Evolutionary conservation across 2,888 invertebrate species (phyloP).

Genomic region (Oxycera nigricornis): DNA sequence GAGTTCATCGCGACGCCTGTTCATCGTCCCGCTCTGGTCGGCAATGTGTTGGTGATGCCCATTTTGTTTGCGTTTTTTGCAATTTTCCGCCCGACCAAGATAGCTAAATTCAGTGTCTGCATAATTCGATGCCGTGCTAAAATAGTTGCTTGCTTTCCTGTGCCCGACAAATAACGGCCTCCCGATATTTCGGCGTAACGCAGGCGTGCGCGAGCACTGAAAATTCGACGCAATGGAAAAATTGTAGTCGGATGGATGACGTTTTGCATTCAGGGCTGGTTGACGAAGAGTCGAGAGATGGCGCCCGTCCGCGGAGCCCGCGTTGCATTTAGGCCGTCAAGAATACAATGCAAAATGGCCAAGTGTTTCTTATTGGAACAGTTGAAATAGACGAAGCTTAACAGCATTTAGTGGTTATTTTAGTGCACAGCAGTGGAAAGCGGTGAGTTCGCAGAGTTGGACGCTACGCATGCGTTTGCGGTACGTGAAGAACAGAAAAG

Average conservation of each 20-base stretch:
- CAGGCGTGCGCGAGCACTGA: neutral
- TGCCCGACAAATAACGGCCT: neutral
- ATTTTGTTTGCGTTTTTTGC: conserved; percentile 48
- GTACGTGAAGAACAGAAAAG: conserved; percentile 14
- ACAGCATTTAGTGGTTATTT: neutral
- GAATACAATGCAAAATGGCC: neutral
- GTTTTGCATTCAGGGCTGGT: conserved; percentile 42
- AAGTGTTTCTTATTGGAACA: conserved; percentile 21
- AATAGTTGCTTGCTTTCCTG: neutral
- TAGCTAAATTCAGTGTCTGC: neutral
- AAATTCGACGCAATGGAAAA: conserved; percentile 25
- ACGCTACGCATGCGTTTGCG: conserved; percentile 22
- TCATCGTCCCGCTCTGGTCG: conserved; percentile 18
- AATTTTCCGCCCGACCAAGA: conserved; percentile 29
- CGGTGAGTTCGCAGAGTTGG: neutral
- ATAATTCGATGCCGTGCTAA: neutral
- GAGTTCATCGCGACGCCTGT: conserved; percentile 33
- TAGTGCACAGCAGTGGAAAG: neutral
- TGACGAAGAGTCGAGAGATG: conserved; percentile 37
- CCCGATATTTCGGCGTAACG: neutral
- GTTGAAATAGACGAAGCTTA: neutral
- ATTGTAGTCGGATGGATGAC: conserved; percentile 40
- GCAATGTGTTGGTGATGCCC: conserved; percentile 45
- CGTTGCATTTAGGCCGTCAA: conserved; percentile 23
- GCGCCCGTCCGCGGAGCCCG: conserved; percentile 33